phyloP scores from a whole-genome alignment of 2,888 invertebrate genomes.

The Apomyelois bistriatella region DNA sequence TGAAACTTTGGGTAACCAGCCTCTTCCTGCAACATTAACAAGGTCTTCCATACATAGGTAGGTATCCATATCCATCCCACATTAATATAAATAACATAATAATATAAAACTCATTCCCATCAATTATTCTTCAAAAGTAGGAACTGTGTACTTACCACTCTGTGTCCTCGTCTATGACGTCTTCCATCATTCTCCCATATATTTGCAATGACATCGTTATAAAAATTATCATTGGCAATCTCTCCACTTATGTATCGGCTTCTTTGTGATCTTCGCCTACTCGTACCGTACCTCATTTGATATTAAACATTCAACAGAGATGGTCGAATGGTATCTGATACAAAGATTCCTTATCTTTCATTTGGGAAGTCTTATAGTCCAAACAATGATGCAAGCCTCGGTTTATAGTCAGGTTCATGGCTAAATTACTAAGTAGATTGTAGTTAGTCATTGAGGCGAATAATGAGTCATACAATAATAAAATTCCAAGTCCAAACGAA shows the following conservation, averaged over 20 bases:
- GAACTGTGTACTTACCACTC: slow-evolving; percentile 39
- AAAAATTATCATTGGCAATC: slow-evolving; percentile 21
- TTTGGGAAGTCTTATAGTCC: background rate
- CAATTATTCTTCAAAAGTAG: background rate
- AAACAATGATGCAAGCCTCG: slow-evolving; percentile 12
- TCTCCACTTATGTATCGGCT: slow-evolving; percentile 20
- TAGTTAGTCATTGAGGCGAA: background rate
- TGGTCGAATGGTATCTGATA: slow-evolving; percentile 2
- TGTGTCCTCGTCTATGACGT: slow-evolving; percentile 45
- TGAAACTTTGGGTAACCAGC: too few species aligned
- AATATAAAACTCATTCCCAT: too few species aligned
- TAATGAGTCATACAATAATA: background rate
- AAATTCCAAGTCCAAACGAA: background rate
- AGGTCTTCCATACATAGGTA: too few species aligned
- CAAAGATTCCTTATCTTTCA: slow-evolving; percentile 3
- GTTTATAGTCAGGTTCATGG: background rate
- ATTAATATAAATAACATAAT: too few species aligned
- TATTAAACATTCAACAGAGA: background rate
- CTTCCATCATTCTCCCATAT: slow-evolving; percentile 38
- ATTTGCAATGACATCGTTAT: slow-evolving; percentile 22
- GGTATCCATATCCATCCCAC: too few species aligned
- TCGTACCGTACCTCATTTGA: slow-evolving; percentile 8
- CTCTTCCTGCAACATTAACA: too few species aligned
- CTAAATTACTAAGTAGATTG: background rate
- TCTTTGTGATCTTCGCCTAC: slow-evolving; percentile 11